Evolutionary conservation across 2,888 invertebrate genomes (phyloP), one percentile per base, ranked within the genome.

Genomic region (Malthinus flaveolus): DNA sequence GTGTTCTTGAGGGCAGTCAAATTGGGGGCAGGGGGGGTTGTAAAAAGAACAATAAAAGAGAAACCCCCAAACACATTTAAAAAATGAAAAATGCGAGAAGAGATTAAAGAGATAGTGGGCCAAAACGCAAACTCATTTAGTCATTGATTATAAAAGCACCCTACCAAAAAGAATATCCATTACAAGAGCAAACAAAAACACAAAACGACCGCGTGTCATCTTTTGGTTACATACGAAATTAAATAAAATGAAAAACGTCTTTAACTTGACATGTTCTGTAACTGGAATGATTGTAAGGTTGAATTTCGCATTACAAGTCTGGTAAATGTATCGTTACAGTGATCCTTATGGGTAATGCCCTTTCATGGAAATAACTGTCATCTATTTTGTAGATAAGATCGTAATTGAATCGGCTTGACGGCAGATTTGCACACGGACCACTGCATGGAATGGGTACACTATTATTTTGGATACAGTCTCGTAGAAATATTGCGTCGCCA

Each of bases 301-400:
- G 70, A 73, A 52, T 66, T 66, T 65, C 59, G 65, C 60, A 35
- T 52, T 45, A 23, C 55, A 56, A 58, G 61, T 52, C 54, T 35
- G 65, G 23, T 57, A 54, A 64, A 62, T 61, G 66, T 61, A 53
- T 57, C 53, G 59, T 63, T 62, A 60, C 61, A 59, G 69, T 69
- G 75, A 74, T 76, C 77, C 75, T 76, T 76, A 76, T 71, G 72
- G 74, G 71, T 74, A 73, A 72, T 75, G 76, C 76, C 76, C 75
- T 77, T 76, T 75, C 77, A 78, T 78, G 78, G 78, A 79, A 79
- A 79, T 79, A 79, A 78, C 79, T 79, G 79, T 79, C 79, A 79
- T 79, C 79, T 78, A 79, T 79, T 79, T 79, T 77, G 73, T 63
- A 78, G 79, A 79, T 79, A 79, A 79, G 76, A 79, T 79, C 79